Conservation (phyloP, 2,113 vertebrate species). For the Carassius gibelio region DNA sequence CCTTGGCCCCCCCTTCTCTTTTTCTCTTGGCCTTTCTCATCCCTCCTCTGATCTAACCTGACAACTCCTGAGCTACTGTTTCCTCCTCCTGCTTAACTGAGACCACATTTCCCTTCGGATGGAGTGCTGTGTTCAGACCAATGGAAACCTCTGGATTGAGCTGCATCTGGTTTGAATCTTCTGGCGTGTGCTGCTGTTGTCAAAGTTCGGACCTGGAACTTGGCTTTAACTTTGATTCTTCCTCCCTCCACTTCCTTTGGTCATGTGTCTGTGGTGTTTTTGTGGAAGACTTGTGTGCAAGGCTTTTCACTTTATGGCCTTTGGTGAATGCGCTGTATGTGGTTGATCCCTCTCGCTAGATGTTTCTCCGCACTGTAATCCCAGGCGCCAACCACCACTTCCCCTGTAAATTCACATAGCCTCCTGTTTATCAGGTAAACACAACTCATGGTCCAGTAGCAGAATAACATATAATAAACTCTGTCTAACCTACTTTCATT, state of each 20-base stretch:
- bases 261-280: constrained; percentile 40
- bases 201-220: constrained; percentile 71
- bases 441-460: not conserved
- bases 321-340: constrained; percentile 44
- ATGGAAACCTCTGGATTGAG: constrained; percentile 12
- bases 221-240: constrained; percentile 65
- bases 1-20: constrained; percentile 48
- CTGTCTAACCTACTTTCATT: not conserved
- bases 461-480: not conserved
- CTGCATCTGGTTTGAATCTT: constrained; percentile 85
- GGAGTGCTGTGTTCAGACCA: constrained; percentile 63
- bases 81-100: constrained; percentile 82
- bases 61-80: constrained; percentile 87
- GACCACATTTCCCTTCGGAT: constrained; percentile 78
- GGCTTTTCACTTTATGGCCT: constrained; percentile 48
- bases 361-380: constrained; percentile 39
- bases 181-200: constrained; percentile 76
- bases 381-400: constrained; percentile 44
- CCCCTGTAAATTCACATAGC: constrained; percentile 40
- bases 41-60: constrained; percentile 80
- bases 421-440: not conserved
- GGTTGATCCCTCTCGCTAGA: constrained; percentile 44
- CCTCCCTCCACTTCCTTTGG: constrained; percentile 61
- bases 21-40: constrained; percentile 29
- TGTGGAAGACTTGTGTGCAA: constrained; percentile 27